Evolutionary conservation across 2,113 vertebrate species (phyloP), one percentile per base, ranked within the genome.

Genomic region (Leucopsar rothschildi): DNA sequence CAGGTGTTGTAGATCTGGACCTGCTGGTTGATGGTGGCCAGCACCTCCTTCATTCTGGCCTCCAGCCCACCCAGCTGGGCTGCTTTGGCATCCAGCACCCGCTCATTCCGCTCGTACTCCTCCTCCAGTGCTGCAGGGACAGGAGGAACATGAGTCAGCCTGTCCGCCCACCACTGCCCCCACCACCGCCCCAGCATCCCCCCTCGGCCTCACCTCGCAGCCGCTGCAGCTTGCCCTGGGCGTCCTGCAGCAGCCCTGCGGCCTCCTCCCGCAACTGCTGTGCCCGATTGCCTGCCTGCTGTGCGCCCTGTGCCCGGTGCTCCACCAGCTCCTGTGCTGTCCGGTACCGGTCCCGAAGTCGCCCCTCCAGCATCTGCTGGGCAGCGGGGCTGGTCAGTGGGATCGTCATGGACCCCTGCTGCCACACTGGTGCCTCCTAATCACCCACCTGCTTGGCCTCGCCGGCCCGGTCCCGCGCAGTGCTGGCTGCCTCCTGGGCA

Each of bases 1-100:
- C 99, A 99, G 17, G 99, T 99, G 95, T 99, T 99, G 97, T 99
- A 99, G 97, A 99, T 99, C 96, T 99, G 99, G 77, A 99, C 99
- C 93, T 99, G 99, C 94, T 98, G 98, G 97, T 99, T 99, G 97
- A 99, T 99, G 87, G 98, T 98, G 64, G 97, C 97, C 79, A 99
- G 98, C 95, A 99, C 99, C 33, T 95, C 97, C 88, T 98, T 99
- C 99, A 99, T 99, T 94, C 98, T 99, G 97, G 98, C 99, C 94
- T 99, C 99, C 86, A 99, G 95, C 57, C 99, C 99, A 3, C 99
- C 99, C 92, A 99, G 97, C 97, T 99, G 98, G 31, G 97, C 98
- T 3, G 98, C 99, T 93, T 99, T 99, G 57, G 98, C 98, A 23
- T 99, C 99, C 95, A 99, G 92, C 60, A 95, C 97, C 20, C 97